Percentiles rank a stretch among this genome's conserved stretches.
Conservation (phyloP, 2,113 vertebrate genomes). For the Pedetes capensis region DNA sequence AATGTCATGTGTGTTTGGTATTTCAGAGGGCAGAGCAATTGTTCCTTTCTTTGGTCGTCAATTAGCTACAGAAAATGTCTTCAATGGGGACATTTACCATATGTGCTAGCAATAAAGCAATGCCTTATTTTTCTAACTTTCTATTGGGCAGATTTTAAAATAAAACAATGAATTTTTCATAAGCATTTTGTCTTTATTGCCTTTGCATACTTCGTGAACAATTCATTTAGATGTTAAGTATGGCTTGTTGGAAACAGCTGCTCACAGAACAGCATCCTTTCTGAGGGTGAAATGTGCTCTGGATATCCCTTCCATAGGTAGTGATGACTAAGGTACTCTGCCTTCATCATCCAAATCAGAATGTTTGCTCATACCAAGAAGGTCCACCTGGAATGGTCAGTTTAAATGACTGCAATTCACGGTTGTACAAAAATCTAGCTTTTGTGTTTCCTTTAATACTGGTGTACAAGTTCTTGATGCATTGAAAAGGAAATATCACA, state of each 20-base stretch:
- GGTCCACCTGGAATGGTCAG: too few species aligned
- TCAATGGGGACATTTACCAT: not conserved
- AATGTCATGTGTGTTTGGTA: not conserved
- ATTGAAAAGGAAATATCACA: not conserved
- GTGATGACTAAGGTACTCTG: constrained; percentile 49
- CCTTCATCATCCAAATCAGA: constrained; percentile 51
- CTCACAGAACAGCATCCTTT: constrained; percentile 72
- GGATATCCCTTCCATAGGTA: constrained; percentile 68
- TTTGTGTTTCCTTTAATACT: not conserved
- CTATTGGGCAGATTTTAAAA: not conserved
- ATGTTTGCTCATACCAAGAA: not conserved
- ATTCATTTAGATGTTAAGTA: constrained; percentile 75
- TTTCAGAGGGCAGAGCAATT: not conserved
- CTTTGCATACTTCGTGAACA: constrained; percentile 71
- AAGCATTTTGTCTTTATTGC: not conserved
- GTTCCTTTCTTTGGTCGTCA: not conserved
- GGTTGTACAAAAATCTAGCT: not conserved
- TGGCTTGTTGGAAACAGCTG: constrained; percentile 71
- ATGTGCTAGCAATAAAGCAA: not conserved
- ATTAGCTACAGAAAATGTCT: not conserved
- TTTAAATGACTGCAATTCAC: not conserved
- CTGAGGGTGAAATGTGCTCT: constrained; percentile 69
- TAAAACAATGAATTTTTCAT: not conserved
- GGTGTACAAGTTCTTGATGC: not conserved
- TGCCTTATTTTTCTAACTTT: not conserved